Evolutionary conservation across 2,113 vertebrate species (phyloP).

Genomic region (Vombatus ursinus): DNA sequence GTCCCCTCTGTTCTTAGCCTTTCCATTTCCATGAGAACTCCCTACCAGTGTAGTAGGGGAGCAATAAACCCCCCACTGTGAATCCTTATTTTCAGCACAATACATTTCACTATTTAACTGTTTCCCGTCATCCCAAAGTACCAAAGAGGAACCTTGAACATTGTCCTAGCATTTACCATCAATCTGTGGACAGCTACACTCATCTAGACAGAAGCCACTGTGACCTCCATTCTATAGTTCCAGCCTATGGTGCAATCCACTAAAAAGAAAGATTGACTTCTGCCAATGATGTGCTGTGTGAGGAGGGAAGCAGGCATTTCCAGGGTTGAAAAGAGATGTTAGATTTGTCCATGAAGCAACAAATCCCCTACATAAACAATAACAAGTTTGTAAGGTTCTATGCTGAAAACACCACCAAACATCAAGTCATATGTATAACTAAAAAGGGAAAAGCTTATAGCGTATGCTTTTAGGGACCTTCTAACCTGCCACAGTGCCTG

Average conservation of each 20-base stretch:
- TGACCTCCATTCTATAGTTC: not conserved
- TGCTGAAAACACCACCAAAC: not conserved
- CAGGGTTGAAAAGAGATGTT: not conserved
- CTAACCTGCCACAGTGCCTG: not conserved
- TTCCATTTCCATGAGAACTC: constrained; percentile 40
- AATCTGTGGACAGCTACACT: not conserved
- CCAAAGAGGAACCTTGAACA: not conserved
- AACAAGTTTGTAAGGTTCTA: not conserved
- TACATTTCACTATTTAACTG: constrained; percentile 20
- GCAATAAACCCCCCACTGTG: constrained; percentile 44
- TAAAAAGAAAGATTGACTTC: not conserved
- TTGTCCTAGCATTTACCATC: constrained; percentile 33
- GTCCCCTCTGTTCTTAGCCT: constrained; percentile 24
- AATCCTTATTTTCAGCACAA: constrained; percentile 54
- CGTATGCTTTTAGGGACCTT: not conserved
- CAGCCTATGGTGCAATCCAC: not conserved
- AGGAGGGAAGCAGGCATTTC: not conserved
- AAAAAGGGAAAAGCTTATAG: not conserved
- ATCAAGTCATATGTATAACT: not conserved
- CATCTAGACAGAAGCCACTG: not conserved
- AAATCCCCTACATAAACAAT: not conserved
- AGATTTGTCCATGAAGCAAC: not conserved
- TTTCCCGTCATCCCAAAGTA: not conserved
- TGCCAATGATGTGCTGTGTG: not conserved
- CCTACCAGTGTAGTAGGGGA: constrained; percentile 51